Evolutionary conservation across 53 echinoderm and acorn worm genomes (phyloP), one percentile per base, ranked within the genome.

Genomic region (Holothuria leucospilota): DNA sequence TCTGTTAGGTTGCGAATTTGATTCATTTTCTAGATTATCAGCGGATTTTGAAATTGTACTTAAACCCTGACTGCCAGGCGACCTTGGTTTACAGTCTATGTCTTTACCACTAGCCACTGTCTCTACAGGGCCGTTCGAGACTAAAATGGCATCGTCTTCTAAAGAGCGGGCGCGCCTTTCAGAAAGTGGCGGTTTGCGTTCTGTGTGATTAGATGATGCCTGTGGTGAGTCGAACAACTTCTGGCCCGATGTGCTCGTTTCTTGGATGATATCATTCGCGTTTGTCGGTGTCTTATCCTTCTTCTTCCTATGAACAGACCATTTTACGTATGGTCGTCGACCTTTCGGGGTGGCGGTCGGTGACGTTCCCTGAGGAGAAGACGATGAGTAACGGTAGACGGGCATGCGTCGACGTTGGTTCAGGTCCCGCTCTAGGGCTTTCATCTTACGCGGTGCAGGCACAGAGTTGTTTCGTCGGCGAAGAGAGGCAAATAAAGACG

Each of bases 371-470:
- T 83, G 66, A 5, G 84, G 79, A 12, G 87, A 79, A 18, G 79
- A 87, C 23, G 90, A 90, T 25, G 94, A 83, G 84, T 95, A 96
- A 6, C 97, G 89, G 77, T 96, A 96, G 2, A 93, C 85, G 26
- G 85, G 86, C 62, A 94, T 94, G 0, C 93, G 91, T 28, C 94
- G 87, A 42, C 93, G 88, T 26, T 91, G 91, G 29, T 91, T 89
- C 23, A 91, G 79, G 52, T 96, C 97, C 20, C 94, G 69, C 30
- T 96, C 94, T 51, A 94, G 83, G 0, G 97, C 97, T 71, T 92
- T 93, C 91, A 94, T 91, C 26, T 68, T 56, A 20, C 73, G 73
- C 10, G 72, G 61, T 25, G 86, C 61, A 81, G 81, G 81, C 15
- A 62, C 62, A 29, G 81, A 62, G 59, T 59, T 81, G 28, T 62